phyloP scores from a whole-genome alignment of 35 echinoderm and acorn worm species.

The Ophioderma brevispina region DNA sequence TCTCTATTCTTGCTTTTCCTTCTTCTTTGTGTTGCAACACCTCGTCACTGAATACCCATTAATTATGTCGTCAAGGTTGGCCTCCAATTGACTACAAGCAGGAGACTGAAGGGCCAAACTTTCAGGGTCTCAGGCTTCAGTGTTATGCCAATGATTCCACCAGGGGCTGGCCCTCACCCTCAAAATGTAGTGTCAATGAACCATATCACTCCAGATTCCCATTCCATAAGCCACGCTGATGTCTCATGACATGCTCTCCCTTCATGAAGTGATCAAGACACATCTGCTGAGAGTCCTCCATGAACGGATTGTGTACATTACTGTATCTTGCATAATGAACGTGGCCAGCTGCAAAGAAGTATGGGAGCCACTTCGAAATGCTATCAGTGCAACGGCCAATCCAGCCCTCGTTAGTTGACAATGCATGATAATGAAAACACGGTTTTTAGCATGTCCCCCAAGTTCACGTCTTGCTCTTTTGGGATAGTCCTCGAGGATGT shows the following conservation, averaged over 20 bases:
- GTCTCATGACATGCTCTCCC: conserved; percentile 53
- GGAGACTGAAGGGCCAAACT: conserved; percentile 36
- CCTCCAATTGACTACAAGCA: neutral
- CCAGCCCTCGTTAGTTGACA: conserved; percentile 38
- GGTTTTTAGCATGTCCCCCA: conserved; percentile 52
- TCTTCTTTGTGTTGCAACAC: neutral
- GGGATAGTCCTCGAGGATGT: neutral
- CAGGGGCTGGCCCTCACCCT: conserved; percentile 33
- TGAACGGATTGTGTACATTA: neutral
- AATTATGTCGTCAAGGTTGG: neutral
- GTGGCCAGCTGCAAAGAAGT: conserved; percentile 66
- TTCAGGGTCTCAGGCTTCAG: conserved; percentile 55
- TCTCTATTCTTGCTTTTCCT: neutral
- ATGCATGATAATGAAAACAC: conserved; percentile 50
- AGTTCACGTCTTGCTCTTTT: conserved; percentile 20
- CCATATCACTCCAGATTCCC: conserved; percentile 73
- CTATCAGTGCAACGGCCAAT: conserved; percentile 45
- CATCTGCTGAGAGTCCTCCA: conserved; percentile 20
- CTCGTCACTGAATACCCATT: neutral
- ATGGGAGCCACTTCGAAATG: conserved; percentile 35
- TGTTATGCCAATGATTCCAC: conserved; percentile 64
- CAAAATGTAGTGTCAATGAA: conserved; percentile 70
- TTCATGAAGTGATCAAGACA: conserved; percentile 54
- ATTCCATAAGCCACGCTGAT: conserved; percentile 45
- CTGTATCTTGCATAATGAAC: conserved; percentile 57